A percentile compares a stretch with the other conserved stretches of the same genome.
Conservation (phyloP, 2,113 vertebrate genomes). For the Cygnus atratus region DNA sequence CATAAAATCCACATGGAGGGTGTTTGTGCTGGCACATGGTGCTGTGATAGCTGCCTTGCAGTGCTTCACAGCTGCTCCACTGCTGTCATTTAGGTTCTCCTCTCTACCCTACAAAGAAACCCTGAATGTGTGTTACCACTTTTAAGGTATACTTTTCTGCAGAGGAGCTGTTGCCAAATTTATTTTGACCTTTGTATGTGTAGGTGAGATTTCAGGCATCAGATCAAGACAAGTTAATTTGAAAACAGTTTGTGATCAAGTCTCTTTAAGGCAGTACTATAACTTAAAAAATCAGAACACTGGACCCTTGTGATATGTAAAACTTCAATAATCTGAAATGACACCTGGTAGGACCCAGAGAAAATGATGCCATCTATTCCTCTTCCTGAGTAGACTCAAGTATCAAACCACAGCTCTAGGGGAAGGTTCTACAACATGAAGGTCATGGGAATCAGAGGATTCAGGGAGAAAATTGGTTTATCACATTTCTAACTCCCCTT, state of each 20-base stretch:
- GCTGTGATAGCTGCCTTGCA: not conserved
- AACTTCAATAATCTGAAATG: not conserved
- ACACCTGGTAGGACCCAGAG: not conserved
- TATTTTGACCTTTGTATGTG: not conserved
- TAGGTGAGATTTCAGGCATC: not conserved
- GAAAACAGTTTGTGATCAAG: not conserved
- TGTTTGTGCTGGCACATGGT: accelerated
- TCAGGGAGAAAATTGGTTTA: not conserved
- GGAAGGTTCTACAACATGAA: not conserved
- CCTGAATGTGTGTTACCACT: not conserved
- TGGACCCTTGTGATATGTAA: not conserved
- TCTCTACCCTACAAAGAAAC: not conserved
- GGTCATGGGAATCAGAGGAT: not conserved
- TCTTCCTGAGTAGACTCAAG: not conserved
- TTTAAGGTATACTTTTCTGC: not conserved
- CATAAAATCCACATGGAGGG: not conserved
- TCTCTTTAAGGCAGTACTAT: not conserved
- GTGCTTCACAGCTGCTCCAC: not conserved
- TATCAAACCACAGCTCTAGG: not conserved
- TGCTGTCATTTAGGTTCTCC: not conserved
- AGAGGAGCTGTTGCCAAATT: not conserved
- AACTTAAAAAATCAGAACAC: not conserved
- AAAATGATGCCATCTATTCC: not conserved
- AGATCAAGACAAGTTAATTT: not conserved
- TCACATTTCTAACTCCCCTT: not conserved